Percentiles rank a stretch among this genome's conserved stretches.
Evolutionary conservation across 1,140 invertebrate genomes (phyloP).

Genomic region (Hyphantria cunea): DNA sequence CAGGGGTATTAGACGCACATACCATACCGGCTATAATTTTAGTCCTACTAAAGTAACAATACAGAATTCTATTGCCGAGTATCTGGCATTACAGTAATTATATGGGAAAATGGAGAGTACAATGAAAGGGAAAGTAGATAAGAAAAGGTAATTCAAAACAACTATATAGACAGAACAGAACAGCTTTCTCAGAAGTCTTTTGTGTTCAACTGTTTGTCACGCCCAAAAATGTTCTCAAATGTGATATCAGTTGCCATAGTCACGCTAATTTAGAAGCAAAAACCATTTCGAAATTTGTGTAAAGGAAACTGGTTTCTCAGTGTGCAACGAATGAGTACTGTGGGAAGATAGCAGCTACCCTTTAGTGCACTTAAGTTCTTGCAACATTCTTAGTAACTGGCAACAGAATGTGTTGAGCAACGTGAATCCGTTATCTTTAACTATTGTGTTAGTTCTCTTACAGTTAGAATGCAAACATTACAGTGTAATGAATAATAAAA

Average conservation of each 20-base stretch:
- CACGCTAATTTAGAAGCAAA: slow-evolving; percentile 2
- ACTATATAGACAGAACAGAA: background rate
- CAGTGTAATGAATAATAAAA: too few species aligned
- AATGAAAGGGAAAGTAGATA: too few species aligned
- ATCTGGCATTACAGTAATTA: too few species aligned
- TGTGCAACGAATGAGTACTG: background rate
- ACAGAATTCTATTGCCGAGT: too few species aligned
- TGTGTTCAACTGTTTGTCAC: background rate
- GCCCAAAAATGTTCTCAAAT: slow-evolving; percentile 8
- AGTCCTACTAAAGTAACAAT: too few species aligned
- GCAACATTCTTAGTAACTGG: slow-evolving; percentile 3
- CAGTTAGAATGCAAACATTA: background rate
- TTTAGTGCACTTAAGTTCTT: slow-evolving; percentile 5
- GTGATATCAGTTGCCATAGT: background rate
- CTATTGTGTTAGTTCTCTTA: background rate
- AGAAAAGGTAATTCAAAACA: background rate
- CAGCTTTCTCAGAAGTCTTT: background rate
- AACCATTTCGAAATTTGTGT: background rate
- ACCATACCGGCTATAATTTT: too few species aligned
- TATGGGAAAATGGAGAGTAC: too few species aligned
- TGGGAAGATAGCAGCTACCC: background rate
- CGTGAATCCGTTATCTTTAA: background rate
- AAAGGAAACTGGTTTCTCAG: background rate
- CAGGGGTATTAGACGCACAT: too few species aligned
- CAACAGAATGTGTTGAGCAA: background rate